Conservation (phyloP, 2,113 vertebrate genomes). For the Hippolais icterina region DNA sequence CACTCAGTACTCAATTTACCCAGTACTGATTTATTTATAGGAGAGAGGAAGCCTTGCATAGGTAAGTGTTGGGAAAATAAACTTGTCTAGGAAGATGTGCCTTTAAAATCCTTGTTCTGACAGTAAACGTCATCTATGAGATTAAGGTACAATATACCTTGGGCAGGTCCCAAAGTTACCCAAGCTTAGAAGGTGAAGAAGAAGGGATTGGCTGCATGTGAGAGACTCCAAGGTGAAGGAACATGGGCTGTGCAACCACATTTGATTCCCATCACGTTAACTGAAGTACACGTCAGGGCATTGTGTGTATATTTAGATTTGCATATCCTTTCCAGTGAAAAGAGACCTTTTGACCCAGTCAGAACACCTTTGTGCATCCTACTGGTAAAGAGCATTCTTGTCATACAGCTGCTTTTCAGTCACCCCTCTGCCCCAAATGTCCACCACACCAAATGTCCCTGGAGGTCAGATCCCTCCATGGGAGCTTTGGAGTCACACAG, state of each 20-base stretch:
- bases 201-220: neutral
- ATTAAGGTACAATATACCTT: neutral
- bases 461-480: neutral
- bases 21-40: neutral
- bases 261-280: neutral
- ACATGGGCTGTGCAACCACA: rapidly evolving
- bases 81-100: neutral
- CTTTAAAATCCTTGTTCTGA: neutral
- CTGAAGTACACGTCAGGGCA: neutral
- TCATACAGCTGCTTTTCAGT: neutral
- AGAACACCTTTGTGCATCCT: neutral
- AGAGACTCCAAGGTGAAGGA: neutral
- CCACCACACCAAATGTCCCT: neutral
- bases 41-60: neutral
- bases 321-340: neutral
- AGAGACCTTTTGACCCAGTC: neutral
- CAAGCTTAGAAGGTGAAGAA: neutral
- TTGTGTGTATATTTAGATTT: neutral
- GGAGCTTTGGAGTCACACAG: neutral
- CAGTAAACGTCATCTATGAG: neutral
- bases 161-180: neutral
- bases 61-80: neutral
- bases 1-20: neutral
- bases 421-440: neutral
- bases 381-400: neutral